Conservation (phyloP, 2,888 invertebrate species). For the Tortricodes alternella region DNA sequence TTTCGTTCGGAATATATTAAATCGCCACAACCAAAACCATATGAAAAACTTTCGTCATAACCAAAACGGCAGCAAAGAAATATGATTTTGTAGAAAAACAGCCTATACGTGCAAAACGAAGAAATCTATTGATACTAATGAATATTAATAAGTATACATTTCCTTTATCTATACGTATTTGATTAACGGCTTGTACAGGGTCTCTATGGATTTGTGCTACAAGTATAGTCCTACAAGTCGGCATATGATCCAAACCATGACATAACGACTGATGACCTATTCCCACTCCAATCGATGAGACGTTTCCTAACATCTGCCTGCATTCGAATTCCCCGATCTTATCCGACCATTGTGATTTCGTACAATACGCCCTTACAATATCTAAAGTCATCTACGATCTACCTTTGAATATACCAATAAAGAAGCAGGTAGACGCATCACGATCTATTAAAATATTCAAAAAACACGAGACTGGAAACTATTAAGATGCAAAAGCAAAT, state of each 20-base stretch:
- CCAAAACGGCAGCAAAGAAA: background rate
- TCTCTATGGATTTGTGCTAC: background rate
- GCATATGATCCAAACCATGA: background rate
- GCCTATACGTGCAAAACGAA: background rate
- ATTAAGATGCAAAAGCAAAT: background rate
- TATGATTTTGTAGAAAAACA: background rate
- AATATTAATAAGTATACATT: too few species aligned
- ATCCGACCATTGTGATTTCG: conserved; percentile 41
- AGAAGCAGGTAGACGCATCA: conserved; percentile 28
- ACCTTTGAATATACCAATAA: background rate
- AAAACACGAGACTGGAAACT: background rate
- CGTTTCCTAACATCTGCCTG: conserved; percentile 43
- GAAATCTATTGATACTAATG: background rate
- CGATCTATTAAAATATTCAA: background rate
- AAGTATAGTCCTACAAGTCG: background rate
- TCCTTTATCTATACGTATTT: too few species aligned
- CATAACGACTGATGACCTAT: conserved; percentile 2
- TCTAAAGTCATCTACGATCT: conserved; percentile 31
- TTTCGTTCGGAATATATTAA: too few species aligned
- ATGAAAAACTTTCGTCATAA: background rate
- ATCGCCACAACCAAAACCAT: background rate
- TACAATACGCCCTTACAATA: conserved; percentile 41
- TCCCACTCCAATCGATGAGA: conserved; percentile 25
- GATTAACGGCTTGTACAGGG: too few species aligned
- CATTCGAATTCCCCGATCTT: conserved; percentile 43